phyloP scores from a whole-genome alignment of 2,113 vertebrate species.

The Proterorhinus semilunaris region DNA sequence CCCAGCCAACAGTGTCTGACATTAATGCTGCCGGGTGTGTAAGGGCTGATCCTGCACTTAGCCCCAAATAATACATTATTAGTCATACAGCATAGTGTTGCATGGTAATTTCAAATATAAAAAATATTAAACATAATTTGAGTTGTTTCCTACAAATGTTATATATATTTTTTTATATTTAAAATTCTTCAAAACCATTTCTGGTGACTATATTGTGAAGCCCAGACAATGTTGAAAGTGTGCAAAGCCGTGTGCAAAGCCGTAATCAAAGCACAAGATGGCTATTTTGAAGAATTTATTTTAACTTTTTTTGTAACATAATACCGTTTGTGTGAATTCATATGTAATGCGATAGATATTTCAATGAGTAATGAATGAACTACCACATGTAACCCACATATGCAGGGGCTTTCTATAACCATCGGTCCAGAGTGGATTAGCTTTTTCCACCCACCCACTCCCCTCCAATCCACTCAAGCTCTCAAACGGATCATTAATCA shows the following conservation, averaged over 20 bases:
- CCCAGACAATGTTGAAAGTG: too few relatives aligned
- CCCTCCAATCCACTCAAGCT: slow-evolving; percentile 23
- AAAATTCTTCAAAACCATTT: too few relatives aligned
- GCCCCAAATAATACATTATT: not conserved
- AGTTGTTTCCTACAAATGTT: too few relatives aligned
- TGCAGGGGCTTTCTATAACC: slow-evolving; percentile 12
- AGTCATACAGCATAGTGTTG: not conserved
- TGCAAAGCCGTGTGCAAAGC: too few relatives aligned
- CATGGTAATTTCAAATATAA: not conserved
- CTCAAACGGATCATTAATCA: slow-evolving; percentile 33
- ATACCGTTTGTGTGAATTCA: not conserved
- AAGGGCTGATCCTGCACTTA: not conserved
- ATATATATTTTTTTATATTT: too few relatives aligned
- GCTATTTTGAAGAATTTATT: too few relatives aligned
- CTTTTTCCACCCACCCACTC: slow-evolving; percentile 13
- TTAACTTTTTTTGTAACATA: too few relatives aligned
- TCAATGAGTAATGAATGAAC: not conserved
- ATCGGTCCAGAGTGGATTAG: slow-evolving; percentile 46
- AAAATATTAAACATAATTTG: too few relatives aligned
- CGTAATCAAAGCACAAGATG: too few relatives aligned
- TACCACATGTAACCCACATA: slow-evolving; percentile 4
- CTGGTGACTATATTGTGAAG: too few relatives aligned
- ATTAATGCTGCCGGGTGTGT: slow-evolving; percentile 34
- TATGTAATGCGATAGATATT: slow-evolving; percentile 8
- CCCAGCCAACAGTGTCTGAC: slow-evolving; percentile 41